These are phyloP conservation scores for Rhopalosiphum padi DNA, from an alignment of 1,140 invertebrate species.

Conservation along the genomic window DNA sequence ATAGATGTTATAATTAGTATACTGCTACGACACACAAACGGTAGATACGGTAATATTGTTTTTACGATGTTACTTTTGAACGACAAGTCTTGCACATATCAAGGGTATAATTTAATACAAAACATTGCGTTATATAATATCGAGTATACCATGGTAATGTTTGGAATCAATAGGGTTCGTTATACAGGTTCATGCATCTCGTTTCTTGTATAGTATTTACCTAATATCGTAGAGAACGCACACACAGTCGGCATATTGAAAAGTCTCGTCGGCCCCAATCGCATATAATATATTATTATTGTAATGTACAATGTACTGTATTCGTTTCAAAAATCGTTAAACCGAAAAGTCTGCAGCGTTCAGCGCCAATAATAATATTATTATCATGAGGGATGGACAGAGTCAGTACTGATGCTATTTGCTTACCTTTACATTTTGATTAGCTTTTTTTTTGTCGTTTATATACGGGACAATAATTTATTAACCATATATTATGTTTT, in stretches of 20 bases:
- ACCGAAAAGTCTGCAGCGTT: not conserved
- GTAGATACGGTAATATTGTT: too few species aligned
- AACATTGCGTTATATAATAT: not conserved
- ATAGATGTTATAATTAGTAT: not conserved
- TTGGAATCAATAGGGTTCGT: constrained; percentile 24
- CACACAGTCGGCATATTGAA: not conserved
- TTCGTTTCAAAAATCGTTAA: not conserved
- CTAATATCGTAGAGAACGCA: not conserved
- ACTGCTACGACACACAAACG: too few species aligned
- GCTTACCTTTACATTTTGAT: too few species aligned
- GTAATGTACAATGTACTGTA: not conserved
- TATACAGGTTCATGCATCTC: not conserved
- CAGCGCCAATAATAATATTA: too few species aligned
- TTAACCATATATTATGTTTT: too few species aligned
- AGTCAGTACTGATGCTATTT: too few species aligned
- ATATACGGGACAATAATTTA: too few species aligned
- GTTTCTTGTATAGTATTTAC: not conserved
- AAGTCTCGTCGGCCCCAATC: not conserved
- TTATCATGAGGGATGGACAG: too few species aligned
- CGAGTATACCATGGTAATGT: not conserved
- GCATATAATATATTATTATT: too few species aligned
- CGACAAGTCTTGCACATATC: not conserved
- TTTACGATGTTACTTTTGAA: not conserved
- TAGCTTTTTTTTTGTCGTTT: too few species aligned
- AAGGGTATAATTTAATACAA: not conserved